These are phyloP conservation scores for Cheilosia urbana DNA, from an alignment of 2,888 invertebrate species.

Conservation along the genomic window DNA sequence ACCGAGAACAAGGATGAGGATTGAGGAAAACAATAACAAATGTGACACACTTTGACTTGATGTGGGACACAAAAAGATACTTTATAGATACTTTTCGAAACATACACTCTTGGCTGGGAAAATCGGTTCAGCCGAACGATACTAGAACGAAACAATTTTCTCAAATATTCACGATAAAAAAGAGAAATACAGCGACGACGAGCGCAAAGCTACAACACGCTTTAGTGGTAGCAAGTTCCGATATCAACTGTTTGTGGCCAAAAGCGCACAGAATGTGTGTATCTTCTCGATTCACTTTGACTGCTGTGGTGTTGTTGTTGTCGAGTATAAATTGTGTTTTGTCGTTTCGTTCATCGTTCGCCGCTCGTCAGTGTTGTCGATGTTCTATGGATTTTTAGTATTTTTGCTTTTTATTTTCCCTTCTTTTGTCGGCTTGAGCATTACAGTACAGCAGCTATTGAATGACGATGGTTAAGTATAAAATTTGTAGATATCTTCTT, in stretches of 20 bases:
- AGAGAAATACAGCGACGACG: slow-evolving; percentile 33
- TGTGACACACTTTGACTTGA: slow-evolving; percentile 33
- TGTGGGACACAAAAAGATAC: slow-evolving; percentile 14
- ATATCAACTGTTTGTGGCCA: slow-evolving; percentile 75
- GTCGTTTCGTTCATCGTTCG: slow-evolving; percentile 28
- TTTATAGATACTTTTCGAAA: slow-evolving; percentile 18
- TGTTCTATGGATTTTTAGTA: slow-evolving; percentile 42
- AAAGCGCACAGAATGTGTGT: slow-evolving; percentile 75
- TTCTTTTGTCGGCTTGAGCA: slow-evolving; percentile 3
- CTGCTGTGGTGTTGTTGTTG: slow-evolving; percentile 57
- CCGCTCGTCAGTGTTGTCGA: slow-evolving; percentile 59
- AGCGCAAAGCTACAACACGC: slow-evolving; percentile 70
- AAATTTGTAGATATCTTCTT: slow-evolving; percentile 1
- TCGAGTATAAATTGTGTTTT: slow-evolving; percentile 32
- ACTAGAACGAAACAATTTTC: neutral
- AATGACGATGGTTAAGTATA: neutral
- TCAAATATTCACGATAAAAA: slow-evolving; percentile 36
- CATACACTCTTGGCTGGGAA: slow-evolving; percentile 28
- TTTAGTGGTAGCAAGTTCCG: slow-evolving; percentile 74
- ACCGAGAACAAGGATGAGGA: slow-evolving; percentile 29
- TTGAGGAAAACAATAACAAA: slow-evolving; percentile 59
- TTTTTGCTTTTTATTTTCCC: slow-evolving; percentile 3
- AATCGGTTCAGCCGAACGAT: neutral
- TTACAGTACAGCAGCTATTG: too few species aligned
- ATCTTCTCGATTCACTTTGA: slow-evolving; percentile 74